A percentile compares a stretch with the other conserved stretches of the same genome.
Evolutionary conservation across 2,888 invertebrate species (phyloP).

Genomic region (Gordius sp.): DNA sequence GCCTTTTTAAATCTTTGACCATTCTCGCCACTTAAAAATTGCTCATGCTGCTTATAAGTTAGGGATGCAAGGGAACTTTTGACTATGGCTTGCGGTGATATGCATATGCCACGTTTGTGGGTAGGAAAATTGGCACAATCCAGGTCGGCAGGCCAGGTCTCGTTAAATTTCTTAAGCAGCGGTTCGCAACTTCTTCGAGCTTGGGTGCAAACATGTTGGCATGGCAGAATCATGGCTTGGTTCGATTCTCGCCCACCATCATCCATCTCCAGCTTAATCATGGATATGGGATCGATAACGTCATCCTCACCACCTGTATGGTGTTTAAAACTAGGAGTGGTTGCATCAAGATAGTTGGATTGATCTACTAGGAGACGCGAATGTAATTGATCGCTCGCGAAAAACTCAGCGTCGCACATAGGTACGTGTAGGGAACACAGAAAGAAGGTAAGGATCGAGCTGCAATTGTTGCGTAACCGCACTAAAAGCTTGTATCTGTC

Average conservation of each 20-base stretch:
- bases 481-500: constrained; percentile 97
- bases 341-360: too few relatives aligned
- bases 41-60: too few relatives aligned
- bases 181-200: background rate
- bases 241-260: too few relatives aligned
- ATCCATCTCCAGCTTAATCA: too few relatives aligned
- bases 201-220: background rate
- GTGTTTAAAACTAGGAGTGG: too few relatives aligned
- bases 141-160: background rate
- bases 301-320: too few relatives aligned
- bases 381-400: too few relatives aligned
- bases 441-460: constrained; percentile 77
- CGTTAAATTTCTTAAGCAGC: constrained; percentile 3
- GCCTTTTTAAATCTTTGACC: too few relatives aligned
- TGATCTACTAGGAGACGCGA: too few relatives aligned
- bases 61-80: background rate
- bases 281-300: too few relatives aligned
- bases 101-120: background rate
- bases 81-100: background rate
- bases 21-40: too few relatives aligned
- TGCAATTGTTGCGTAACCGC: constrained; percentile 75
- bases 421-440: constrained; percentile 92
- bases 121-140: background rate
- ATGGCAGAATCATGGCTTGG: constrained; percentile 1
- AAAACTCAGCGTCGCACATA: constrained; percentile 52